These are phyloP conservation scores for Albula goreensis DNA, from an alignment of 2,113 vertebrate genomes.

Conservation along the genomic window DNA sequence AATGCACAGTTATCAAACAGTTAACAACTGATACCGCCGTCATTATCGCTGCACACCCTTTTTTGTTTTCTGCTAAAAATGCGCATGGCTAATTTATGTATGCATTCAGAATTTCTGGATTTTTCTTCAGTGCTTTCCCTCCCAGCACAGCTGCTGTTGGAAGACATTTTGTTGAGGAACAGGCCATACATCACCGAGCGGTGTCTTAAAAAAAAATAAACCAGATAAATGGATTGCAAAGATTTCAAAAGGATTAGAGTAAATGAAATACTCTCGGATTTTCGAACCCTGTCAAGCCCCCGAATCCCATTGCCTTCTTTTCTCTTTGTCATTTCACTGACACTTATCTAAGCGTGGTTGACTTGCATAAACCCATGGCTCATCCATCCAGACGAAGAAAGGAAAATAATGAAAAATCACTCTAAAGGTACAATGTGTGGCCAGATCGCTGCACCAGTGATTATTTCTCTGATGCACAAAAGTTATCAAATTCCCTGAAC, in stretches of 20 bases:
- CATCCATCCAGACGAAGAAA: background rate
- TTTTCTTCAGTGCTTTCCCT: background rate
- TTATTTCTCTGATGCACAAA: background rate
- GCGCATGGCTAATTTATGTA: background rate
- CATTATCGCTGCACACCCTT: background rate
- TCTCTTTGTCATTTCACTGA: background rate
- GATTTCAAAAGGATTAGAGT: slow-evolving; percentile 33
- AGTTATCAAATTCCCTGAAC: background rate
- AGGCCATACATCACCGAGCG: background rate
- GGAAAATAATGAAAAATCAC: background rate
- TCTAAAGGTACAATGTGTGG: background rate
- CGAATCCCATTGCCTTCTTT: background rate
- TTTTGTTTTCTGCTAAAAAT: background rate
- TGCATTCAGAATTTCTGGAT: background rate
- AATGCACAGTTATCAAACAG: background rate
- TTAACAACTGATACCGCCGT: background rate
- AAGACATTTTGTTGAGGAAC: background rate
- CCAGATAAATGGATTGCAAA: slow-evolving; percentile 31
- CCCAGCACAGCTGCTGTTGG: background rate
- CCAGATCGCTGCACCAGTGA: background rate
- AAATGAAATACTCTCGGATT: slow-evolving; percentile 28
- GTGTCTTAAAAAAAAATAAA: slow-evolving; percentile 21
- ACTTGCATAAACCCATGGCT: slow-evolving; percentile 1
- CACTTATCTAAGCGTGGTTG: background rate
- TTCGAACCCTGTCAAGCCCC: slow-evolving; percentile 16